These are phyloP conservation scores for Dasyornis broadbenti DNA, from an alignment of 2,113 vertebrate species.

Conservation along the genomic window DNA sequence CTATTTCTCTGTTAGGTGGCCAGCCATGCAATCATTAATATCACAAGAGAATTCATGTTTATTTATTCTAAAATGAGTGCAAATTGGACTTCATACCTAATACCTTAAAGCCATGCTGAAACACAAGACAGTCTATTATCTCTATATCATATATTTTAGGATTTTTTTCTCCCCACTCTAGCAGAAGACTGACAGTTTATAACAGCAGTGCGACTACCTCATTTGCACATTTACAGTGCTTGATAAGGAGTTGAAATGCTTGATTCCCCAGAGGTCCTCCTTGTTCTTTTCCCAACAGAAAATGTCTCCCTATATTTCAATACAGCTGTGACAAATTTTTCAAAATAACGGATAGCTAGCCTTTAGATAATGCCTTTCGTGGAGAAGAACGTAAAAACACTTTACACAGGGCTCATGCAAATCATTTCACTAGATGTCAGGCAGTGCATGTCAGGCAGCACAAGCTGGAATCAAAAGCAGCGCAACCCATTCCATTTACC, in stretches of 20 bases:
- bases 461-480: neutral
- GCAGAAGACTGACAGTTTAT: neutral
- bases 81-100: neutral
- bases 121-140: neutral
- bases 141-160: neutral
- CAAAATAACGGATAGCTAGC: neutral
- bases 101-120: neutral
- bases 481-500: neutral
- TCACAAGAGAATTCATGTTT: neutral
- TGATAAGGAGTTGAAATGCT: neutral
- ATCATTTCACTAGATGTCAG: neutral
- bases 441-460: neutral
- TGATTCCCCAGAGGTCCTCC: neutral
- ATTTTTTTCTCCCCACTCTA: neutral
- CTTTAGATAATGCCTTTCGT: neutral
- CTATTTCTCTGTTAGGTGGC: neutral
- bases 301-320: neutral
- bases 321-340: neutral
- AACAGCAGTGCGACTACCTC: neutral
- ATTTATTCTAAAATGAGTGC: neutral
- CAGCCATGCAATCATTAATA: neutral
- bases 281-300: neutral
- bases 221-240: neutral
- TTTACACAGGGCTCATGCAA: neutral
- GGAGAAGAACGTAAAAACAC: neutral